Conservation (phyloP, 2,888 invertebrate species). For the Augiades crinisus region DNA sequence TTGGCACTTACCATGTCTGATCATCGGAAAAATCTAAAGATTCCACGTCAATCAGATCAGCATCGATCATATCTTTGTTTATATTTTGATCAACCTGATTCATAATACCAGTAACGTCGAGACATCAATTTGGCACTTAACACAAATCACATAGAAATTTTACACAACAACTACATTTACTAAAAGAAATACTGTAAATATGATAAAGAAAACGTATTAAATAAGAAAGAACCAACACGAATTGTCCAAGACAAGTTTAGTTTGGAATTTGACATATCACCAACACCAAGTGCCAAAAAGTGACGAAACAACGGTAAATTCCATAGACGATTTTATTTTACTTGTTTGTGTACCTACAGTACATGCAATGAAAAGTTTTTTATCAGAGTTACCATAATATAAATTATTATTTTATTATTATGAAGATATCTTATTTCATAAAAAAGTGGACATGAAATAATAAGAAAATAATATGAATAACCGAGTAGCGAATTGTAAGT, state of each 20-base stretch:
- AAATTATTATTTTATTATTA: too few relatives aligned
- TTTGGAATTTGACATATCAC: conserved; percentile 74
- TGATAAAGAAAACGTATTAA: conserved; percentile 58
- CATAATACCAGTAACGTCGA: conserved; percentile 63
- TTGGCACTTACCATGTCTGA: conserved; percentile 80
- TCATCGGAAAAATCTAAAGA: conserved; percentile 79
- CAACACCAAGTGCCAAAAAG: conserved; percentile 59
- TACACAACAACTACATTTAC: conserved; percentile 62
- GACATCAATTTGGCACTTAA: conserved; percentile 78
- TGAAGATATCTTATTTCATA: too few relatives aligned
- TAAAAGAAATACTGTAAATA: conserved; percentile 61
- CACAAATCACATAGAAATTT: conserved; percentile 65
- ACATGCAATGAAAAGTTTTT: neutral
- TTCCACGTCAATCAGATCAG: conserved; percentile 80
- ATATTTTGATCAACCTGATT: conserved; percentile 77
- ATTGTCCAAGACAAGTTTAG: conserved; percentile 66
- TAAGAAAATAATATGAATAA: too few relatives aligned
- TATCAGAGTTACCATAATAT: too few relatives aligned
- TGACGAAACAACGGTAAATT: conserved; percentile 61
- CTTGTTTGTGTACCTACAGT: neutral
- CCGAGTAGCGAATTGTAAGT: too few relatives aligned
- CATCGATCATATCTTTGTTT: conserved; percentile 80
- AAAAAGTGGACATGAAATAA: too few relatives aligned
- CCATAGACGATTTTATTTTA: conserved; percentile 40
- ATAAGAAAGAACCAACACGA: conserved; percentile 62